Evolutionary conservation across 2,888 invertebrate species (phyloP).

Genomic region (Machimus rusticus): DNA sequence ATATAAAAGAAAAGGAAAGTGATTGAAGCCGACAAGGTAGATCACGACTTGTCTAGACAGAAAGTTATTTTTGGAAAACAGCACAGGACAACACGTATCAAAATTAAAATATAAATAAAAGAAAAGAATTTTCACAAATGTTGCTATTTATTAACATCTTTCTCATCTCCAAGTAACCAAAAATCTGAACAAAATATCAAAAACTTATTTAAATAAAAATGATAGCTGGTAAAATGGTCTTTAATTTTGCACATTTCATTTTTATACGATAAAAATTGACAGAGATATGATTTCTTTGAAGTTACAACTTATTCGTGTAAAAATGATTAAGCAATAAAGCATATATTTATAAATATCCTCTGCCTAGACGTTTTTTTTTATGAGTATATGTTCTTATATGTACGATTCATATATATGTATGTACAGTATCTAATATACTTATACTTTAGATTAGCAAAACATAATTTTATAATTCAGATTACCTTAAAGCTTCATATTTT

Average conservation of each 20-base stretch:
- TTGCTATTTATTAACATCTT: background rate
- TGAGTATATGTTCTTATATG: background rate
- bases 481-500: background rate
- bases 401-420: background rate
- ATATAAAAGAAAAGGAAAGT: background rate
- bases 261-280: background rate
- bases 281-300: background rate
- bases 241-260: background rate
- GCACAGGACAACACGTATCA: background rate
- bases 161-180: background rate
- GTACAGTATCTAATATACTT: background rate
- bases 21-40: background rate
- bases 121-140: background rate
- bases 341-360: background rate
- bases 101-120: background rate
- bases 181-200: background rate
- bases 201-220: background rate
- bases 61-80: background rate
- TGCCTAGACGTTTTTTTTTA: background rate
- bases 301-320: background rate
- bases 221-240: background rate
- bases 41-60: background rate
- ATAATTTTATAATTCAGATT: background rate
- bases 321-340: background rate
- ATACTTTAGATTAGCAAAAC: background rate